A percentile compares a stretch with the other conserved stretches of the same genome.
phyloP scores from a whole-genome alignment of 2,888 invertebrate species.

The Cerceris ruficornis region DNA sequence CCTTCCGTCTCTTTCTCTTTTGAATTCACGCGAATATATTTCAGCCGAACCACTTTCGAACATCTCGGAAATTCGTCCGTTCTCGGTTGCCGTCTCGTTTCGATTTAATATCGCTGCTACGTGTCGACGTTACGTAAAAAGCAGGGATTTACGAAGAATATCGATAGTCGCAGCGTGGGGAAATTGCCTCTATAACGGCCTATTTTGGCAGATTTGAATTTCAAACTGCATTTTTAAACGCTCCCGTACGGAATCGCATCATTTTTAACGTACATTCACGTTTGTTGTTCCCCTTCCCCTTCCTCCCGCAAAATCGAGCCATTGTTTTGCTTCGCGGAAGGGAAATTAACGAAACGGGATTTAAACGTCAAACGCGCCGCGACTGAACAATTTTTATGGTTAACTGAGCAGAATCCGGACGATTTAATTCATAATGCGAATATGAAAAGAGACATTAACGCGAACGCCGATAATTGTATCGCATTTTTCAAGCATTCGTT shows the following conservation, averaged over 20 bases:
- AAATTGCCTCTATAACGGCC: constrained; percentile 30
- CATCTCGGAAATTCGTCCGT: not conserved
- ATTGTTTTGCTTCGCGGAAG: no score
- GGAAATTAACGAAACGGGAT: no score
- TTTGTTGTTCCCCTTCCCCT: no score
- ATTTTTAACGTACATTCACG: no score
- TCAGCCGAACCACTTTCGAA: no score
- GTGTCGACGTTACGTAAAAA: constrained; percentile 3
- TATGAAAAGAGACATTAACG: not conserved
- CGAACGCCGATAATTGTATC: not conserved
- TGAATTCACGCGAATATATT: no score
- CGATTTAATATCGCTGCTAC: not conserved
- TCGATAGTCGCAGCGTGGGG: not conserved
- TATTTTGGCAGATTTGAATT: constrained; percentile 37
- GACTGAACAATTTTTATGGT: no score
- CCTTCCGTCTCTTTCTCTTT: no score
- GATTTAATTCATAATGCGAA: constrained; percentile 16
- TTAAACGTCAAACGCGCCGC: no score
- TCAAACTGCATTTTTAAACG: constrained; percentile 1
- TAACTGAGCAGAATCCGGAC: no score
- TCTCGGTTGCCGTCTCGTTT: not conserved
- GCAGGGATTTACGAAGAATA: constrained; percentile 5
- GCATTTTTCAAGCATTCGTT: not conserved
- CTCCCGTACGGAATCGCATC: not conserved
- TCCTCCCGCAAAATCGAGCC: no score